Evolutionary conservation across 2,113 vertebrate species (phyloP).

Genomic region (Corythornis madagascariensis): DNA sequence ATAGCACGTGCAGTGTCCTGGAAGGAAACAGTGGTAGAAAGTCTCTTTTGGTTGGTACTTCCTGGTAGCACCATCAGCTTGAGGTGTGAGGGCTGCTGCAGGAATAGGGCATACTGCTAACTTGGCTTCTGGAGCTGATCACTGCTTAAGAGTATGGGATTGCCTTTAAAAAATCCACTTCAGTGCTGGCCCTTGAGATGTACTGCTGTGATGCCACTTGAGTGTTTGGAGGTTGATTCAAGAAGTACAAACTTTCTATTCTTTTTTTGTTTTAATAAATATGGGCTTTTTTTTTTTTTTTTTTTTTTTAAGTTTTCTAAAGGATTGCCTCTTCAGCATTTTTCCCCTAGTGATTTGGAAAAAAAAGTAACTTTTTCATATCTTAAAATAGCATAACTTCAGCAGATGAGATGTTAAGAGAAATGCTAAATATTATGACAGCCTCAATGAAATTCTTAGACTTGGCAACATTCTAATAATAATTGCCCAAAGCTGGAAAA

Average conservation of each 20-base stretch:
- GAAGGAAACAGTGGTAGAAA: not conserved
- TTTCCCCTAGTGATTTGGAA: fast-evolving
- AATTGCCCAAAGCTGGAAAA: no score
- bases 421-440: no score
- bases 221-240: not conserved
- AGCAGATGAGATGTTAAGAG: no score
- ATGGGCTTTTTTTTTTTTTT: no score
- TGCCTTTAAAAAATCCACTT: not conserved
- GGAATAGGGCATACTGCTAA: not conserved
- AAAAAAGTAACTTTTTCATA: not conserved
- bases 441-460: no score
- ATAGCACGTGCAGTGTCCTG: not conserved
- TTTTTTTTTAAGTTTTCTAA: not conserved
- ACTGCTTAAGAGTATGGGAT: fast-evolving
- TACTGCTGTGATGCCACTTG: not conserved
- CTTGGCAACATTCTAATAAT: no score
- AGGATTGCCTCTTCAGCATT: not conserved
- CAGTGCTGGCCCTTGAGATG: not conserved
- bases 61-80: not conserved
- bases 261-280: not conserved
- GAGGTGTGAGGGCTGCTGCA: no score
- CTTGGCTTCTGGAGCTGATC: not conserved
- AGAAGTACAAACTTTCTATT: not conserved
- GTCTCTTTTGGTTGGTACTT: not conserved
- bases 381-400: not conserved